These are phyloP conservation scores for Enchytraeus crypticus DNA, from an alignment of 2,888 invertebrate species.

Conservation along the genomic window DNA sequence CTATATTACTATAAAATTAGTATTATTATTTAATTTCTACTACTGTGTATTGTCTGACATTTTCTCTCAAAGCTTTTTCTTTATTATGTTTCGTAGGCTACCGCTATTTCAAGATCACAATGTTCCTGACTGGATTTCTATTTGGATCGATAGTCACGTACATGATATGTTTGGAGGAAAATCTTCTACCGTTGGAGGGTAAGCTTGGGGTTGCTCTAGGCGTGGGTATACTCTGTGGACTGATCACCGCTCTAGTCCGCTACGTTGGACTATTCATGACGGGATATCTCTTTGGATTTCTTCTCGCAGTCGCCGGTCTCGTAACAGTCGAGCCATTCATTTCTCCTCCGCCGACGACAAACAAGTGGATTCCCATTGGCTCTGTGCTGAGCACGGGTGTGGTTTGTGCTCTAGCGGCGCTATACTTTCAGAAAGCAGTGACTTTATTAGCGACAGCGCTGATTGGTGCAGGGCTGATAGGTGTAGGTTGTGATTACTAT, in stretches of 20 bases:
- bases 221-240: conserved; percentile 67
- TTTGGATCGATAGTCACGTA: conserved; percentile 74
- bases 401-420: conserved; percentile 62
- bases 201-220: conserved; percentile 64
- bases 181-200: conserved; percentile 61
- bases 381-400: conserved; percentile 62
- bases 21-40: too few species aligned
- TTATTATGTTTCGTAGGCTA: conserved; percentile 58
- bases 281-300: conserved; percentile 67
- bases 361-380: conserved; percentile 66
- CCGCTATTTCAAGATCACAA: conserved; percentile 75
- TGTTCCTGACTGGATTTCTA: conserved; percentile 78
- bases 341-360: conserved; percentile 52
- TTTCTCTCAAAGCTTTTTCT: too few species aligned
- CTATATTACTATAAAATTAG: too few species aligned
- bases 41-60: too few species aligned
- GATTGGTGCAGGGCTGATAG: conserved; percentile 67
- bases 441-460: conserved; percentile 67
- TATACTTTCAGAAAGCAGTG: conserved; percentile 66
- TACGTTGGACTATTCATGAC: conserved; percentile 74
- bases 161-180: conserved; percentile 70
- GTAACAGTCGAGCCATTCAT: conserved; percentile 55
- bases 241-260: conserved; percentile 72
- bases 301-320: conserved; percentile 41
- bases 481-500: conserved; percentile 65